These are phyloP conservation scores for Chaetura pelagica DNA, from an alignment of 2,113 vertebrate genomes.

Conservation along the genomic window DNA sequence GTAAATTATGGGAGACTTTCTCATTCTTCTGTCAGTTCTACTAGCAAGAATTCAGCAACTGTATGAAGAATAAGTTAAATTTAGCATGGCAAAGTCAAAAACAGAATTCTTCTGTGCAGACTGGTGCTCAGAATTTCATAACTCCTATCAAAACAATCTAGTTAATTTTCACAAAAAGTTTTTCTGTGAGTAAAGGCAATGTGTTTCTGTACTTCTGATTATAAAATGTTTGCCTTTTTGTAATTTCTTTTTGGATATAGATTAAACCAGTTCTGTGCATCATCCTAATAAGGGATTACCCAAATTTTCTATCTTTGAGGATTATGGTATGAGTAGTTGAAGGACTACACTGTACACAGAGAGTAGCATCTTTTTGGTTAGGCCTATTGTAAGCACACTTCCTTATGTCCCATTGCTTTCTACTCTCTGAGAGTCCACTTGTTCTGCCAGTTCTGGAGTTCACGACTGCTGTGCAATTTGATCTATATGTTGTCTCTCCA, in stretches of 20 bases:
- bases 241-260: background rate
- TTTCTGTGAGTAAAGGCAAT: background rate
- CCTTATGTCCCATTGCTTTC: background rate
- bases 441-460: background rate
- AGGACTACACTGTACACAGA: background rate
- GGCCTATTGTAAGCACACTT: background rate
- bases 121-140: background rate
- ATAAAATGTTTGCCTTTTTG: background rate
- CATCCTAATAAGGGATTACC: background rate
- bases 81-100: background rate
- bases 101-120: background rate
- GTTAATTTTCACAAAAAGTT: background rate
- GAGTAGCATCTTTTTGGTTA: background rate
- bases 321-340: background rate
- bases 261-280: rapidly evolving
- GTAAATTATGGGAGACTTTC: background rate
- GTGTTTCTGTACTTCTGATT: background rate
- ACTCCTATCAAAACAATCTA: background rate
- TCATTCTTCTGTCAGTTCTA: background rate
- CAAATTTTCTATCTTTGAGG: background rate
- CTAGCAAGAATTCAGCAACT: background rate
- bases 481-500: rapidly evolving
- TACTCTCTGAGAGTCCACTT: background rate
- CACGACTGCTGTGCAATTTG: background rate
- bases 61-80: background rate